Percentiles rank a stretch among this genome's conserved stretches.
Conservation (phyloP, 2,888 invertebrate species). For the Ophion obscuratus region DNA sequence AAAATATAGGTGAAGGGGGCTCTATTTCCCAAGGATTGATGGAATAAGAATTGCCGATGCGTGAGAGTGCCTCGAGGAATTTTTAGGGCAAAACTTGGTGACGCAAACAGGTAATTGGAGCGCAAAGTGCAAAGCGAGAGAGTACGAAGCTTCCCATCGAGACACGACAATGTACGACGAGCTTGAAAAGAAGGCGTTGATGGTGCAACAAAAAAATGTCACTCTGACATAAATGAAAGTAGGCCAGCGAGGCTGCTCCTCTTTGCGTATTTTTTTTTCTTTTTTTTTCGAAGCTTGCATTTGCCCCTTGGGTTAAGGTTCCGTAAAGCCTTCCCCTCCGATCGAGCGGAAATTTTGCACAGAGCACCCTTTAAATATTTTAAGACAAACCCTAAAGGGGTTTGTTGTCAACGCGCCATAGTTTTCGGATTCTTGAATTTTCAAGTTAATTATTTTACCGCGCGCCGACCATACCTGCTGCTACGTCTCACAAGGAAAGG, state of each 20-base stretch:
- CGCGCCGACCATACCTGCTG: too few species aligned
- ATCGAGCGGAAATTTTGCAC: too few species aligned
- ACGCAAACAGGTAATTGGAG: slow-evolving; percentile 59
- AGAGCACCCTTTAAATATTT: too few species aligned
- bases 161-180: slow-evolving; percentile 14
- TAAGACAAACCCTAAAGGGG: too few species aligned
- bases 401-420: too few species aligned
- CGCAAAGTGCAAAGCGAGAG: slow-evolving; percentile 55
- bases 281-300: neutral
- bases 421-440: too few species aligned
- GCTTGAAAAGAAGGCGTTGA: slow-evolving; percentile 6
- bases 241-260: slow-evolving; percentile 39
- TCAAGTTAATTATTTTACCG: too few species aligned
- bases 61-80: slow-evolving; percentile 34
- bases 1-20: neutral
- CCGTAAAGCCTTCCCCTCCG: too few species aligned
- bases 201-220: slow-evolving; percentile 31
- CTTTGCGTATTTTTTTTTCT: neutral
- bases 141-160: slow-evolving; percentile 2
- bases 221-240: slow-evolving; percentile 49
- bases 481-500: too few species aligned
- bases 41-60: slow-evolving; percentile 42
- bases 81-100: slow-evolving; percentile 37
- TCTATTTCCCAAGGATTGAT: slow-evolving; percentile 2
- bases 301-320: neutral